Evolutionary conservation across 2,797 vertebrate species (phyloP).

Genomic region (Coccyzus lansbergi): DNA sequence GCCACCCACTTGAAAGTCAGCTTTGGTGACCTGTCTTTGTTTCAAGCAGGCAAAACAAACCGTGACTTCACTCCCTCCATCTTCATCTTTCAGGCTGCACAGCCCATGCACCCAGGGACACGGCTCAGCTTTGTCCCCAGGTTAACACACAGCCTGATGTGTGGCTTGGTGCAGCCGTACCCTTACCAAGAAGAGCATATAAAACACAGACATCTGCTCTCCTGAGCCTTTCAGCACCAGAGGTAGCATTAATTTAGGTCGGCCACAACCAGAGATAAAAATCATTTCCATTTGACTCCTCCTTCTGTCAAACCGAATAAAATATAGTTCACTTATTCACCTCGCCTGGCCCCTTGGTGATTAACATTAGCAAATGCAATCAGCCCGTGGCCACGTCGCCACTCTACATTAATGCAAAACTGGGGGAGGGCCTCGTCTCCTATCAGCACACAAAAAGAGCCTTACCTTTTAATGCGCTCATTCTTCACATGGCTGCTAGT

Average conservation of each 20-base stretch:
- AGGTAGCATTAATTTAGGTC: constrained; percentile 49
- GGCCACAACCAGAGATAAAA: constrained; percentile 44
- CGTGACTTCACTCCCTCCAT: not conserved
- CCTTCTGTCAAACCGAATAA: constrained; percentile 62
- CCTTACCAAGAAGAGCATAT: not conserved
- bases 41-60: not conserved
- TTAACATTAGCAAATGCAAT: constrained; percentile 60
- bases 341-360: constrained; percentile 44
- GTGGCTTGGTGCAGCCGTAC: not conserved
- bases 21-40: not conserved
- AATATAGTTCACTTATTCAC: constrained; percentile 50
- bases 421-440: not conserved
- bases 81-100: not conserved
- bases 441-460: constrained; percentile 32
- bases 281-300: constrained; percentile 52
- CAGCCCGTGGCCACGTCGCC: not conserved
- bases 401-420: constrained; percentile 26
- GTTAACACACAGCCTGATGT: not conserved
- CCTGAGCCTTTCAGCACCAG: constrained; percentile 20
- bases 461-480: constrained; percentile 3
- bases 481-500: constrained; percentile 29
- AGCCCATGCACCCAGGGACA: not conserved
- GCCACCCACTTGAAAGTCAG: not conserved
- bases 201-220: constrained; percentile 53
- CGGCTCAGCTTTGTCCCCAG: not conserved